These are phyloP conservation scores for Coleophora deauratella DNA, from an alignment of 2,888 invertebrate species.

Conservation along the genomic window DNA sequence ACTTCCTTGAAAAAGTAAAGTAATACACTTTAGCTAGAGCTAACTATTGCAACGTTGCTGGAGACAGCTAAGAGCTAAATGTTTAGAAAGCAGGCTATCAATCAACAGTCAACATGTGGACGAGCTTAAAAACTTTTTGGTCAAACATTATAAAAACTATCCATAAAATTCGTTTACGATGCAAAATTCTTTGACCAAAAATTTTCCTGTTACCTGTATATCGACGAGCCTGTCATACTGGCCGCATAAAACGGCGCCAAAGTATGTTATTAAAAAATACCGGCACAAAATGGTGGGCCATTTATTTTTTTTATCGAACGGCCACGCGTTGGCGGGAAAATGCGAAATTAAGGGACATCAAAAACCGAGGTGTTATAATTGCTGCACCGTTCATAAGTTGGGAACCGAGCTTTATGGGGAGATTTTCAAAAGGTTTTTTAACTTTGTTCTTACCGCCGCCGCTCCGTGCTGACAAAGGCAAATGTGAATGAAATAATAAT, in stretches of 20 bases:
- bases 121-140: too few relatives aligned
- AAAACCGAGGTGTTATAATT: conserved; percentile 1
- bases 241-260: conserved; percentile 1
- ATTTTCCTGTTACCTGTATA: not conserved
- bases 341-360: conserved; percentile 1
- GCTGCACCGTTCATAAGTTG: not conserved
- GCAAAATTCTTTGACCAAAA: not conserved
- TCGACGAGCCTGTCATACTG: conserved; percentile 2
- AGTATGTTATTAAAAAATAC: conserved; percentile 10
- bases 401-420: not conserved
- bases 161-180: too few relatives aligned
- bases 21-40: too few relatives aligned
- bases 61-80: too few relatives aligned
- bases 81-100: too few relatives aligned
- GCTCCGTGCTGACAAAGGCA: not conserved
- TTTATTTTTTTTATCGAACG: conserved; percentile 5
- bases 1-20: too few relatives aligned
- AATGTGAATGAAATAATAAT: not conserved
- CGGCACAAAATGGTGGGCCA: not conserved
- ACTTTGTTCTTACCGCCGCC: not conserved
- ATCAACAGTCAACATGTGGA: too few relatives aligned
- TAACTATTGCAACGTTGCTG: too few relatives aligned
- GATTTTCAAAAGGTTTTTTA: not conserved
- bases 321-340: not conserved
- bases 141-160: too few relatives aligned